phyloP scores from a whole-genome alignment of 1,140 invertebrate species.

The Calliphora vicina region DNA sequence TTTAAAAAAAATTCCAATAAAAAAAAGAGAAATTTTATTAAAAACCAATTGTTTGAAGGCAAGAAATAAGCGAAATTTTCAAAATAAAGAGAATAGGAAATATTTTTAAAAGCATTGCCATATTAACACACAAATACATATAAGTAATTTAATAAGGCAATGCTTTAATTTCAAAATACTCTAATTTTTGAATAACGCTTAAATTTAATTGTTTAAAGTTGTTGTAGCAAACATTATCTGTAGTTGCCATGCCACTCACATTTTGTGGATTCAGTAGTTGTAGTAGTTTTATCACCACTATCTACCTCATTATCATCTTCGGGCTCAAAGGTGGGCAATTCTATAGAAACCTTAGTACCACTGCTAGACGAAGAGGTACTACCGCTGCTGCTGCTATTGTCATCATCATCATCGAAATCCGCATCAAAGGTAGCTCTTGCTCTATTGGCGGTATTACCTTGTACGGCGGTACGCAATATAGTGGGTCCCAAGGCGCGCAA shows the following conservation, averaged over 20 bases:
- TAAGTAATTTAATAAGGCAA: too few relatives aligned
- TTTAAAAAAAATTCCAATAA: conserved; percentile 9
- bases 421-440: conserved; percentile 59
- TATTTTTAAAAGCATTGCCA: background rate
- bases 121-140: too few relatives aligned
- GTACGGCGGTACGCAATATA: conserved; percentile 66
- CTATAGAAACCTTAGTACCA: conserved; percentile 62
- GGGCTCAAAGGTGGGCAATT: conserved; percentile 65
- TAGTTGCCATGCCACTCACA: conserved; percentile 35
- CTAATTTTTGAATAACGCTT: too few relatives aligned
- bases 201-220: conserved; percentile 38
- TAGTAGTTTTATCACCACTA: conserved; percentile 36
- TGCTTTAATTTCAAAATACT: too few relatives aligned
- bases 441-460: conserved; percentile 56
- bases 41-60: background rate
- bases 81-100: background rate
- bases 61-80: background rate
- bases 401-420: conserved; percentile 57
- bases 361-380: conserved; percentile 45
- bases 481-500: conserved; percentile 74
- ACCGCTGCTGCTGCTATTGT: conserved; percentile 39
- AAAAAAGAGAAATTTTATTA: background rate
- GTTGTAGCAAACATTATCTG: conserved; percentile 49
- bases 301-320: conserved; percentile 57
- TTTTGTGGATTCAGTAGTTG: conserved; percentile 37